Percentiles rank a stretch among this genome's conserved stretches.
Evolutionary conservation across 1,140 invertebrate species (phyloP).

Genomic region (Ooceraea biroi): DNA sequence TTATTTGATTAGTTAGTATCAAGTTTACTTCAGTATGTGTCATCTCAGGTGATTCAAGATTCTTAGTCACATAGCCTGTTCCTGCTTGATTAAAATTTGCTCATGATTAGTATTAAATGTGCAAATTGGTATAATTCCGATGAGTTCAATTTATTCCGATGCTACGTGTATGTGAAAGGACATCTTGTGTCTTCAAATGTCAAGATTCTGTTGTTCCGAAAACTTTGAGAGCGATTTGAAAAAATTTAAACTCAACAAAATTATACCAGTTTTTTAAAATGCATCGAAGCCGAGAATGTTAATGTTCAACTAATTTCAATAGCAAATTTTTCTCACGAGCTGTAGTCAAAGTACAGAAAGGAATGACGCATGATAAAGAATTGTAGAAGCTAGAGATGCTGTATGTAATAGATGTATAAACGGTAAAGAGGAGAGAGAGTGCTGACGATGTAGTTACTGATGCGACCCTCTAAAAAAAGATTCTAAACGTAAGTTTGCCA

Average conservation of each 20-base stretch:
- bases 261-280: not conserved
- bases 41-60: no score
- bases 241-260: not conserved
- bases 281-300: not conserved
- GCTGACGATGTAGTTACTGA: slow-evolving; percentile 47
- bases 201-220: not conserved
- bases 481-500: slow-evolving; percentile 30
- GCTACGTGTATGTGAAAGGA: no score
- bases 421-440: slow-evolving; percentile 59
- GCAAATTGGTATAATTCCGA: not conserved
- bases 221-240: not conserved
- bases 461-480: slow-evolving; percentile 21
- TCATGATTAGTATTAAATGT: not conserved
- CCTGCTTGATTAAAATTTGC: not conserved
- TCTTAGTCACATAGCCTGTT: no score
- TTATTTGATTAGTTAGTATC: no score
- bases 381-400: slow-evolving; percentile 61
- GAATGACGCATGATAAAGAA: slow-evolving; percentile 59
- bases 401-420: slow-evolving; percentile 63
- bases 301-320: not conserved
- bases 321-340: slow-evolving; percentile 1
- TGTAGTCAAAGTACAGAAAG: slow-evolving; percentile 31
- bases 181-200: no score
- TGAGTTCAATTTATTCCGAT: not conserved
- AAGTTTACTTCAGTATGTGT: no score